A percentile compares a stretch with the other conserved stretches of the same genome.
These are phyloP conservation scores for Rhinogobio ventralis DNA, from an alignment of 2,797 vertebrate genomes.

Conservation along the genomic window DNA sequence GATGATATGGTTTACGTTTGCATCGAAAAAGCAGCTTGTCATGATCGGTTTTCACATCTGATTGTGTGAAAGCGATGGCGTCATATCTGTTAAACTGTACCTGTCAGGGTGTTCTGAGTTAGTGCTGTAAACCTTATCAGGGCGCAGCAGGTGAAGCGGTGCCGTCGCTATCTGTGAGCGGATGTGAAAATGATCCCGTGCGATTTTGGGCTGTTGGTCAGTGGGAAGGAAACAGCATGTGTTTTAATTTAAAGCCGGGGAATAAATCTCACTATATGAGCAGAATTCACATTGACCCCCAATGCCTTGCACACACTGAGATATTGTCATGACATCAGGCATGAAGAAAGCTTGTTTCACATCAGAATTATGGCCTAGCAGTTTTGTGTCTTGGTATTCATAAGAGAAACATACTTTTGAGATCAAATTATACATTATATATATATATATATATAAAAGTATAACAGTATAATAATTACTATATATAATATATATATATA, in stretches of 20 bases:
- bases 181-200: constrained; percentile 27
- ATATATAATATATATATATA: too few species aligned
- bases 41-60: constrained; percentile 28
- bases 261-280: constrained; percentile 79
- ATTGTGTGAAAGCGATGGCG: constrained; percentile 30
- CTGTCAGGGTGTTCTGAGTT: constrained; percentile 32
- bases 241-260: constrained; percentile 77
- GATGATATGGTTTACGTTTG: constrained; percentile 15
- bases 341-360: constrained; percentile 73
- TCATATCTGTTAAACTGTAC: constrained; percentile 32
- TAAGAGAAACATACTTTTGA: neutral
- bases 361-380: neutral
- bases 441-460: neutral
- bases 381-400: neutral
- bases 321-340: constrained; percentile 72
- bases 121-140: constrained; percentile 32
- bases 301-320: constrained; percentile 71
- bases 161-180: constrained; percentile 5
- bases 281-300: constrained; percentile 79
- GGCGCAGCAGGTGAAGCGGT: constrained; percentile 22
- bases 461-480: neutral
- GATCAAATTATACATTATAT: too few species aligned
- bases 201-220: neutral
- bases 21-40: constrained; percentile 28
- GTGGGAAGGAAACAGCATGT: constrained; percentile 72